Base-by-base conservation (phyloP, 2,888 invertebrate genomes). In the Spialia ferax region DNA sequence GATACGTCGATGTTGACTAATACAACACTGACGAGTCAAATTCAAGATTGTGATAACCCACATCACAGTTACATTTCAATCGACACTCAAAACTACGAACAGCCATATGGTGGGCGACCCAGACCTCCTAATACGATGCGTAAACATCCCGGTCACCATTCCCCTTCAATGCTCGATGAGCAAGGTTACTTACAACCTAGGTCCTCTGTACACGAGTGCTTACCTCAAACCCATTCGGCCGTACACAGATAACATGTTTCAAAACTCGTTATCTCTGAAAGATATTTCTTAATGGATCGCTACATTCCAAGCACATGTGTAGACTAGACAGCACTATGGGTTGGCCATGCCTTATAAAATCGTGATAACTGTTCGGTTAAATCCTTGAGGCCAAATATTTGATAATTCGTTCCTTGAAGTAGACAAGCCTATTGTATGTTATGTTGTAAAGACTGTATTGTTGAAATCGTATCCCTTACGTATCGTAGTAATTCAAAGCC, bases 1-100 rank as follows among this genome's bases (percentile, higher is more conserved):
- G 92, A 95, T 88, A 95, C 90, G 80, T 95, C 85, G 78, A 95
- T 87, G 95, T 94, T 86, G 89, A 95, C 91, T 82, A 95, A 91
- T 88, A 95, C 90, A 83, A 95, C 89, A 86, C 88, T 88, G 89
- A 95, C 91, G 55, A 95, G 95, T 86, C 95, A 95, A 82, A 94
- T 95, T 82, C 95, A 95, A 77, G 95, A 95, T 73, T 94, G 94
- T 57, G 95, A 95, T 72, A 95, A 95, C 79, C 88, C 95, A 75
- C 95, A 95, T 79, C 96, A 96, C 79, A 96, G 96, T 86, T 96
- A 96, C 83, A 95, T 96, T 79, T 95, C 95, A 69, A 96, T 96
- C 73, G 95, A 96, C 76, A 90, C 94, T 71, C 94, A 94, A 79
- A 94, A 93, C 78, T 94, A 94, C 72, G 94, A 94, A 71, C 93